phyloP scores from a whole-genome alignment of 1,140 invertebrate genomes.

The Prorops nasuta region DNA sequence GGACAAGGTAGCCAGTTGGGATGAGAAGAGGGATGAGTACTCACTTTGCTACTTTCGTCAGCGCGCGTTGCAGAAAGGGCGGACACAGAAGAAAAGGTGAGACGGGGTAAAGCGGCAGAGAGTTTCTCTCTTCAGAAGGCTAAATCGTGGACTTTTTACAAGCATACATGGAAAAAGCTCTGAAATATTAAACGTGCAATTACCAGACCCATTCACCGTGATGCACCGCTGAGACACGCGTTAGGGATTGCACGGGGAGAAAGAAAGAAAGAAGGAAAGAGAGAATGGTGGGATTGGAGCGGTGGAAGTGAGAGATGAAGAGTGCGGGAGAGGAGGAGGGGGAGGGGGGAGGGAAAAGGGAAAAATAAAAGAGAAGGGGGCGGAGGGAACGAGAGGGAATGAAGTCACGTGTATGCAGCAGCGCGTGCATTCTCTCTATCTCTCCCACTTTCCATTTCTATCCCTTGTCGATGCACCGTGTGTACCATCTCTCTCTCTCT shows the following conservation, averaged over 20 bases:
- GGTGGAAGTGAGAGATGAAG: too few species aligned
- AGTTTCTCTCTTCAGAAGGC: conserved; percentile 30
- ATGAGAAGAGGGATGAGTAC: conserved; percentile 26
- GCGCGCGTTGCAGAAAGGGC: conserved; percentile 25
- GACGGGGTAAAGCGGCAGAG: conserved; percentile 23
- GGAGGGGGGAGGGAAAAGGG: conserved; percentile 8
- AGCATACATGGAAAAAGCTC: conserved; percentile 48
- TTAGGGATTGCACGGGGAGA: neutral
- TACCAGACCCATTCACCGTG: conserved; percentile 53
- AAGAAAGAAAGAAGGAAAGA: too few species aligned
- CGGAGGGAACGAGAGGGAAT: conserved; percentile 4
- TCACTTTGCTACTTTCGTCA: conserved; percentile 43
- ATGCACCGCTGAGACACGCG: conserved; percentile 45
- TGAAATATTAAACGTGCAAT: conserved; percentile 58
- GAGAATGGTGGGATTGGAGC: too few species aligned
- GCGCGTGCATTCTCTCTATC: conserved; percentile 15
- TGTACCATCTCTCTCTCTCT: neutral
- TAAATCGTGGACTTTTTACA: conserved; percentile 48
- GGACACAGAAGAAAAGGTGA: conserved; percentile 23
- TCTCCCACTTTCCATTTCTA: neutral
- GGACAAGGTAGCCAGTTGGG: conserved; percentile 15
- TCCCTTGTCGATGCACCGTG: neutral
- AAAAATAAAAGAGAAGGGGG: conserved; percentile 19
- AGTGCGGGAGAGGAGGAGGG: conserved; percentile 2
- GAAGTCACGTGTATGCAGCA: conserved; percentile 14